A percentile compares a stretch with the other conserved stretches of the same genome.
Conservation (phyloP, 2,797 vertebrate genomes). For the Acropternis orthonyx region DNA sequence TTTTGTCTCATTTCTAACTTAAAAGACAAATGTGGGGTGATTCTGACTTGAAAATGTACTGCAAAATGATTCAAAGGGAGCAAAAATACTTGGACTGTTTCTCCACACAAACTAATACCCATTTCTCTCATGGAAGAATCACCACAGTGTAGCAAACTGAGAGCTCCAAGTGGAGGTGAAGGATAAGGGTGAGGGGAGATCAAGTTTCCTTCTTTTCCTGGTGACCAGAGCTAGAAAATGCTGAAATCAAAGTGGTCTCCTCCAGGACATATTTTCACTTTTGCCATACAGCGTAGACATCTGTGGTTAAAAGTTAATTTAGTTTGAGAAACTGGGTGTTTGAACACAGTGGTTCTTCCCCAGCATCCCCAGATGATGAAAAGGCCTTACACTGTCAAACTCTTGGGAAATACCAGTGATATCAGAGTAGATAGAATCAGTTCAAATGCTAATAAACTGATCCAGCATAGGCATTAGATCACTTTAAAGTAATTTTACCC, state of each 20-base stretch:
- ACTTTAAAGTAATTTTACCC: background rate
- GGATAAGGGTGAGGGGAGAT: background rate
- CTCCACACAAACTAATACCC: background rate
- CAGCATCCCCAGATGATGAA: background rate
- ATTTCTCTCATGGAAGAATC: background rate
- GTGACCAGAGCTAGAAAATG: background rate
- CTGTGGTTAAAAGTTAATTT: background rate
- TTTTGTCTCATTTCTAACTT: background rate
- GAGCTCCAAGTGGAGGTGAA: background rate
- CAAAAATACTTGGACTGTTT: background rate
- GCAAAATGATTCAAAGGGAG: background rate
- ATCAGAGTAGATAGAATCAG: background rate
- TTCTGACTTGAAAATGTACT: background rate
- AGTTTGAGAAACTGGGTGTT: background rate
- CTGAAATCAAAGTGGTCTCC: background rate
- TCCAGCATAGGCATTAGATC: background rate
- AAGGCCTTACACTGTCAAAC: background rate
- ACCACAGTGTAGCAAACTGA: background rate
- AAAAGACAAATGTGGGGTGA: background rate
- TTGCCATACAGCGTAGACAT: background rate
- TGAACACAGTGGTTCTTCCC: background rate
- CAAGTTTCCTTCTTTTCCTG: background rate
- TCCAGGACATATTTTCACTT: background rate
- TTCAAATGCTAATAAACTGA: background rate
- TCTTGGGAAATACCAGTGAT: background rate